A percentile compares a stretch with the other conserved stretches of the same genome.
These are phyloP conservation scores for Mobula birostris DNA, from an alignment of 2,113 vertebrate species.

Conservation along the genomic window DNA sequence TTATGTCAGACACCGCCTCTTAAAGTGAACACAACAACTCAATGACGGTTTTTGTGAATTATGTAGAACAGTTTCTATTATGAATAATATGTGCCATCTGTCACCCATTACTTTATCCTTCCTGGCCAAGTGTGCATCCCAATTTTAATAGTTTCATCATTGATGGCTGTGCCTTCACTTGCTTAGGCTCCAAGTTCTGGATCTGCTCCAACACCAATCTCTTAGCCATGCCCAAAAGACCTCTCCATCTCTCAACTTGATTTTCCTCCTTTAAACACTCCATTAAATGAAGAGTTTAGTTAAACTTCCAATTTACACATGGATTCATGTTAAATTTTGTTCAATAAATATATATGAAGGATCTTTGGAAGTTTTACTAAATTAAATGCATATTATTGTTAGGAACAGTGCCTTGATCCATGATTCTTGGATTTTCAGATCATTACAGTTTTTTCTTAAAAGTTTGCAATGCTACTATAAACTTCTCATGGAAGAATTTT, in stretches of 20 bases:
- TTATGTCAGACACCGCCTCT: too few relatives aligned
- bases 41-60: too few relatives aligned
- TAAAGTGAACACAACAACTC: too few relatives aligned
- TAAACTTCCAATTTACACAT: neutral
- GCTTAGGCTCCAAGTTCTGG: neutral
- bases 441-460: neutral
- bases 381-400: neutral
- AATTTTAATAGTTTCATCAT: neutral
- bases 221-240: too few relatives aligned
- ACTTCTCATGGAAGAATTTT: neutral
- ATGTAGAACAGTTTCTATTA: too few relatives aligned
- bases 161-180: neutral
- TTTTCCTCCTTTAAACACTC: neutral
- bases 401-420: too few relatives aligned
- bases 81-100: too few relatives aligned
- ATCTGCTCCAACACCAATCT: neutral
- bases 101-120: neutral
- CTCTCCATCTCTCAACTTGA: neutral
- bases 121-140: neutral
- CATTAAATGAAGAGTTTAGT: neutral
- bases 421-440: neutral
- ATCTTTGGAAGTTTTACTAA: neutral
- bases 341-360: neutral
- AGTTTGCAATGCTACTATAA: neutral
- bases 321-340: neutral